A percentile compares a stretch with the other conserved stretches of the same genome.
phyloP scores from a whole-genome alignment of 2,113 vertebrate genomes.

The Pelvicachromis taeniatus region DNA sequence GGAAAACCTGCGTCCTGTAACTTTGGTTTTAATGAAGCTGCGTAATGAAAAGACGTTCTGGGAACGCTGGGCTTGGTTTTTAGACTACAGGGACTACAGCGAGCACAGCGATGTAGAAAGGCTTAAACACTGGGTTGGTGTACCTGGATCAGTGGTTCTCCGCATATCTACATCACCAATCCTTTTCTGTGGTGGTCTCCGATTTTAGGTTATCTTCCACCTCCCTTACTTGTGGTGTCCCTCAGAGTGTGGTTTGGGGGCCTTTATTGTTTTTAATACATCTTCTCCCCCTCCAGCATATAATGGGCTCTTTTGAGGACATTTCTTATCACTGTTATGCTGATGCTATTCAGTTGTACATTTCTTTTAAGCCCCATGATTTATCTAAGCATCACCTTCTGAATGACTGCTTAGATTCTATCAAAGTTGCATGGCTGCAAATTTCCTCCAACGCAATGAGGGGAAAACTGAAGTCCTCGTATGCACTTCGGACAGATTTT shows the following conservation, averaged over 20 bases:
- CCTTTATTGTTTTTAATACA: not conserved
- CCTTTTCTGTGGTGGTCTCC: not conserved
- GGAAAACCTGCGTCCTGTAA: not conserved
- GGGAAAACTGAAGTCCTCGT: too few relatives aligned
- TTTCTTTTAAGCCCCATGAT: too few relatives aligned
- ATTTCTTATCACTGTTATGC: not conserved
- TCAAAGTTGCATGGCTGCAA: too few relatives aligned
- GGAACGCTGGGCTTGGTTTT: not conserved
- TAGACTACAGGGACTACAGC: not conserved
- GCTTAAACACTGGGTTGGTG: not conserved
- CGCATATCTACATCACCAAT: accelerated
- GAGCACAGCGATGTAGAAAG: not conserved
- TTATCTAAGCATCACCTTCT: too few relatives aligned
- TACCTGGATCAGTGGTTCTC: not conserved
- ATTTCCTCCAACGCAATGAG: too few relatives aligned
- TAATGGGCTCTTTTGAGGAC: not conserved
- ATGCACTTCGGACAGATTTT: too few relatives aligned
- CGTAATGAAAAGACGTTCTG: not conserved
- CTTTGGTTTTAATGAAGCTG: not conserved
- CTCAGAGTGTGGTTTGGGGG: not conserved
- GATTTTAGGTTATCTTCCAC: not conserved
- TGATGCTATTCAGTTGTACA: not conserved
- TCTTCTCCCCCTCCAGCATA: not conserved
- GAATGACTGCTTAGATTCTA: too few relatives aligned
- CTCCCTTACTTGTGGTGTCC: not conserved